Conservation (phyloP, 92 coral and sea anemone species). For the Epizoanthus rinbou region DNA sequence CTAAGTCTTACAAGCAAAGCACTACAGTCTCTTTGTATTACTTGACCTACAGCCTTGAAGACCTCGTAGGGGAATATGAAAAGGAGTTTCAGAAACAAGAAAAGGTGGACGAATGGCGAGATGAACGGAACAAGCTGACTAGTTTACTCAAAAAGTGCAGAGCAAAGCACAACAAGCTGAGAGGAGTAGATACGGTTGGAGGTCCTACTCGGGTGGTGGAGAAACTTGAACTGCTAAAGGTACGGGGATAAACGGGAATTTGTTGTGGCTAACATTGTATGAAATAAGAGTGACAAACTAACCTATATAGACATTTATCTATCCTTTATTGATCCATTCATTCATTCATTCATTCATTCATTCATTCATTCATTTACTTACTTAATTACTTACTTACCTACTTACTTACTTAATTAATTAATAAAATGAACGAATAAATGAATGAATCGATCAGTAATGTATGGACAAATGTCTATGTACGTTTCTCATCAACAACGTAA, state of each 20-base stretch:
- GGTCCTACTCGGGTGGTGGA: constrained; percentile 2
- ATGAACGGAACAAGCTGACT: constrained; percentile 17
- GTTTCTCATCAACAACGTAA: too few species aligned
- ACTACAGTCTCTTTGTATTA: too few species aligned
- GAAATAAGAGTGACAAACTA: neutral
- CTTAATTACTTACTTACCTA: too few species aligned
- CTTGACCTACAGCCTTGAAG: constrained; percentile 16
- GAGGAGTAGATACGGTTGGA: constrained; percentile 8
- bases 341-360: too few species aligned
- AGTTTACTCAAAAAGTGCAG: constrained; percentile 37
- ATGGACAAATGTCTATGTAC: neutral
- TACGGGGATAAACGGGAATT: neutral
- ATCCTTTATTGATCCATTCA: too few species aligned
- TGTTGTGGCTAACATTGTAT: too few species aligned
- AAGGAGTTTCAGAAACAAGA: constrained; percentile 22
- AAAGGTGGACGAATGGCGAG: constrained; percentile 34
- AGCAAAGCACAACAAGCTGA: constrained; percentile 26
- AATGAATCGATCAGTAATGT: too few species aligned
- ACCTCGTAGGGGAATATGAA: neutral
- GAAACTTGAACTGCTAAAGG: constrained; percentile 26
- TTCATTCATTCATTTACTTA: too few species aligned
- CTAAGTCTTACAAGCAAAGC: too few species aligned
- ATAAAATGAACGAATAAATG: too few species aligned
- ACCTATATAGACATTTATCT: neutral
- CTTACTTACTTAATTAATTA: too few species aligned